Conservation (phyloP, 2,113 vertebrate genomes). For the Brachirus orientalis region DNA sequence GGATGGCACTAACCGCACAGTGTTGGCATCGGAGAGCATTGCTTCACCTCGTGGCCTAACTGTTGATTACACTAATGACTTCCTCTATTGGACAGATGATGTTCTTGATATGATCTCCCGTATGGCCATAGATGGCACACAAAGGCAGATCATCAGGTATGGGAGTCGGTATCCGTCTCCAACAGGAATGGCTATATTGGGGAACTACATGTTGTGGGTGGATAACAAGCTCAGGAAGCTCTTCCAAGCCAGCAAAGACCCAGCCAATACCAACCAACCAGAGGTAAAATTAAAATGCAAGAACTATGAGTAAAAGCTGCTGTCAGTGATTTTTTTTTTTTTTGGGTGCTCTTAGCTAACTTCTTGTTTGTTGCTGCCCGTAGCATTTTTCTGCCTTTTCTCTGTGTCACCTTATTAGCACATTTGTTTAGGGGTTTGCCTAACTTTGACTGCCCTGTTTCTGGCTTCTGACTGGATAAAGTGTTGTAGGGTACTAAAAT, state of each 20-base stretch:
- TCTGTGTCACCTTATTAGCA: too few species aligned
- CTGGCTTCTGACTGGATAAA: too few species aligned
- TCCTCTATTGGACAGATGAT: slow-evolving; percentile 94
- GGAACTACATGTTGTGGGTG: slow-evolving; percentile 92
- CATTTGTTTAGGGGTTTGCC: too few species aligned
- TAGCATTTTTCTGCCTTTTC: too few species aligned
- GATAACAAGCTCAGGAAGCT: slow-evolving; percentile 91
- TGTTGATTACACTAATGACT: slow-evolving; percentile 86
- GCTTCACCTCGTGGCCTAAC: slow-evolving; percentile 89
- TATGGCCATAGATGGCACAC: slow-evolving; percentile 83
- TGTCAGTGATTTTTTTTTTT: too few species aligned
- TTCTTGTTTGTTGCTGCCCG: too few species aligned
- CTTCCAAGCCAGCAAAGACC: slow-evolving; percentile 90
- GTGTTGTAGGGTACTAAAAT: too few species aligned
- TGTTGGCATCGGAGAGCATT: slow-evolving; percentile 89
- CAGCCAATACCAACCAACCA: slow-evolving; percentile 82
- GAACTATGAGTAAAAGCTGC: too few species aligned
- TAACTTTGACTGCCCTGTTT: too few species aligned
- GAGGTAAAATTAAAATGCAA: slow-evolving; percentile 52
- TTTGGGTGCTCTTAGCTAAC: too few species aligned
- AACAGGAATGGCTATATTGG: slow-evolving; percentile 87
- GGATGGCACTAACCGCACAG: slow-evolving; percentile 91
- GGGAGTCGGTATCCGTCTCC: slow-evolving; percentile 92
- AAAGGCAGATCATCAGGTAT: slow-evolving; percentile 86
- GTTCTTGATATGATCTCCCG: slow-evolving; percentile 91